Evolutionary conservation across 2,888 invertebrate species (phyloP).

Genomic region (Sussaba pulchella): DNA sequence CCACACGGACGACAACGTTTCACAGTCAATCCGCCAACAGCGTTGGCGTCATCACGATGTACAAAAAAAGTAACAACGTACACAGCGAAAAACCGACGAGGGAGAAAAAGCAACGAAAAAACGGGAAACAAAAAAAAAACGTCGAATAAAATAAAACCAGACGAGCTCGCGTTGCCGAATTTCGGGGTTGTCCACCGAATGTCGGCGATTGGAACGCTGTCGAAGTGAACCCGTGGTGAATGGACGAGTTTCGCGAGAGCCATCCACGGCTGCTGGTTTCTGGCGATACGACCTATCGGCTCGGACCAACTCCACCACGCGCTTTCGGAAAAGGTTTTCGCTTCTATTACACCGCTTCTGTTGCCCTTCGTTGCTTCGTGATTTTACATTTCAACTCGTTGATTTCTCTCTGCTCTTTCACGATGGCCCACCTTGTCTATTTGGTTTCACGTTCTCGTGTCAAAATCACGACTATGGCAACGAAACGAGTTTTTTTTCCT

Average conservation of each 20-base stretch:
- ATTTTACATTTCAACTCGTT: slow-evolving; percentile 46
- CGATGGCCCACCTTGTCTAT: slow-evolving; percentile 16
- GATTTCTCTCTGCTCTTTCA: slow-evolving; percentile 24
- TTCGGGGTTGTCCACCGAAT: slow-evolving; percentile 65
- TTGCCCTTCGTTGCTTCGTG: slow-evolving; percentile 19
- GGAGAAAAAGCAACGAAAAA: slow-evolving; percentile 33
- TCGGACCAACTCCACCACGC: slow-evolving; percentile 45
- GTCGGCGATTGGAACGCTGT: slow-evolving; percentile 59
- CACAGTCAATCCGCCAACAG: slow-evolving; percentile 30
- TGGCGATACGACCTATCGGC: slow-evolving; percentile 60
- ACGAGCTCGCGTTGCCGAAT: slow-evolving; percentile 55
- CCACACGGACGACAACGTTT: slow-evolving; percentile 2
- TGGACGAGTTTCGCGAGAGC: slow-evolving; percentile 44
- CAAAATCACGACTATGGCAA: background rate
- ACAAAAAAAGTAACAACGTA: slow-evolving; percentile 33
- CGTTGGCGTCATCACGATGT: slow-evolving; percentile 32
- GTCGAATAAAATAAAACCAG: slow-evolving; percentile 34
- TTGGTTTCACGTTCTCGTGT: slow-evolving; percentile 4
- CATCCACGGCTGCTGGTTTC: slow-evolving; percentile 46
- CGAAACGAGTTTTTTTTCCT: background rate
- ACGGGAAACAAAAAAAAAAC: slow-evolving; percentile 18
- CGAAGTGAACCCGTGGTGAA: slow-evolving; percentile 54
- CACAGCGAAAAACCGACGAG: slow-evolving; percentile 41
- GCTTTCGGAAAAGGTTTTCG: slow-evolving; percentile 49
- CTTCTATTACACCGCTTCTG: slow-evolving; percentile 44